Percentiles rank a stretch among this genome's conserved stretches.
Evolutionary conservation across 2,113 vertebrate species (phyloP).

Genomic region (Muscicapa adusta): DNA sequence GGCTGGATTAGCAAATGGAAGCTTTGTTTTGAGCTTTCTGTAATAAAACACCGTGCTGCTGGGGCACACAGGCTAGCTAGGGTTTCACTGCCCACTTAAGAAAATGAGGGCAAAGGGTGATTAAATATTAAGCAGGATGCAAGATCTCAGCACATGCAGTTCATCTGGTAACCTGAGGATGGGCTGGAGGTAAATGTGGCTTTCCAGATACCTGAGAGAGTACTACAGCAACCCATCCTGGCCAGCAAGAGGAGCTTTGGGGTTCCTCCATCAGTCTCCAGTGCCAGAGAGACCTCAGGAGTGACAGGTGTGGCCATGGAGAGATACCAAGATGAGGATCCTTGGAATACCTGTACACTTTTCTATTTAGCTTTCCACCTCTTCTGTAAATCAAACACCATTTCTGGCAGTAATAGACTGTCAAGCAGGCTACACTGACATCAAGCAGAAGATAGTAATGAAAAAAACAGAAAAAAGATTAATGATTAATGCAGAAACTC

Average conservation of each 20-base stretch:
- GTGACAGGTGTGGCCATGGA: background rate
- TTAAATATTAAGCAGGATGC: constrained; percentile 43
- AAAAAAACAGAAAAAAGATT: background rate
- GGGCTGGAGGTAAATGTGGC: background rate
- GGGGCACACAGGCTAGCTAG: background rate
- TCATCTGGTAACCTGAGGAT: constrained; percentile 23
- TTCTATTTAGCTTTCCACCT: background rate
- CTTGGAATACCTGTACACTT: background rate
- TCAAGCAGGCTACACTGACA: background rate
- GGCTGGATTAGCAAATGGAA: background rate
- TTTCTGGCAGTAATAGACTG: background rate
- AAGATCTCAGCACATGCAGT: background rate
- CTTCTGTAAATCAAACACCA: background rate
- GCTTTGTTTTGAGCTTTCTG: background rate
- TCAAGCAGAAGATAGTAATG: background rate
- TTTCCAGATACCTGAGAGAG: background rate
- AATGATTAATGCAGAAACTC: background rate
- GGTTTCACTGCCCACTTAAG: background rate
- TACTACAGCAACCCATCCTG: background rate
- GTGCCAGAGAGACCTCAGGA: background rate
- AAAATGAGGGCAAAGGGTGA: constrained; percentile 15
- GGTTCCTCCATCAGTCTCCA: background rate
- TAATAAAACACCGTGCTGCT: background rate
- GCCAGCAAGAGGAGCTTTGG: background rate
- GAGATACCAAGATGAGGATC: background rate